Evolutionary conservation across 2,797 vertebrate genomes (phyloP).

Genomic region (Martes flavigula): DNA sequence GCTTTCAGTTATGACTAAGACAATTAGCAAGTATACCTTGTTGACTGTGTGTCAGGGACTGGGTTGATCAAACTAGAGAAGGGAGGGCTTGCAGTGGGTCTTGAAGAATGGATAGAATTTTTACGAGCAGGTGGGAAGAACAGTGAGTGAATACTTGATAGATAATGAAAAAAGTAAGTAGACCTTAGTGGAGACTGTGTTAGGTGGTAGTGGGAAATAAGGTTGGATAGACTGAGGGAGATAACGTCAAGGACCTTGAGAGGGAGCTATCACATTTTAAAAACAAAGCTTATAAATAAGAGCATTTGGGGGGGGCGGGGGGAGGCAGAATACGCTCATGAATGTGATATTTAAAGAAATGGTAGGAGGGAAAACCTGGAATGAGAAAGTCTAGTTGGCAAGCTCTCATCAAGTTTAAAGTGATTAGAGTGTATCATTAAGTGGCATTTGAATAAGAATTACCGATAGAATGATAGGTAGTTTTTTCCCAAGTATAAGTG

Average conservation of each 20-base stretch:
- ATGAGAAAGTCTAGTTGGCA: background rate
- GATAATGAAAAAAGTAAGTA: background rate
- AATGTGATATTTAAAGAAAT: background rate
- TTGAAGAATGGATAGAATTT: constrained; percentile 50
- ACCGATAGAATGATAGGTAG: background rate
- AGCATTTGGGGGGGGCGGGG: background rate
- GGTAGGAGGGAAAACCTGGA: background rate
- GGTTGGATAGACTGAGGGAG: background rate
- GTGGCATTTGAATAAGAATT: constrained; percentile 49
- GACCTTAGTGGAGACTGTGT: background rate
- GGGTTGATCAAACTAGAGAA: background rate
- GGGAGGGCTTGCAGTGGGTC: background rate
- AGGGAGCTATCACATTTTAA: background rate
- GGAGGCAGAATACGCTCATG: background rate
- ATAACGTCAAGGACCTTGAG: background rate
- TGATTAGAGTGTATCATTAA: background rate
- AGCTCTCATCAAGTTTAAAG: background rate
- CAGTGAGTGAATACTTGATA: background rate
- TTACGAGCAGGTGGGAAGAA: background rate
- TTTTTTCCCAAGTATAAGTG: constrained; percentile 40
- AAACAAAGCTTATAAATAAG: constrained; percentile 3
- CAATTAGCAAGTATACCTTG: background rate
- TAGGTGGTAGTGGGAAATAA: background rate
- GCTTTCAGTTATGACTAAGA: background rate
- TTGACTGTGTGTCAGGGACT: background rate